Evolutionary conservation across 2,797 vertebrate genomes (phyloP).

Genomic region (Sylvia borin): DNA sequence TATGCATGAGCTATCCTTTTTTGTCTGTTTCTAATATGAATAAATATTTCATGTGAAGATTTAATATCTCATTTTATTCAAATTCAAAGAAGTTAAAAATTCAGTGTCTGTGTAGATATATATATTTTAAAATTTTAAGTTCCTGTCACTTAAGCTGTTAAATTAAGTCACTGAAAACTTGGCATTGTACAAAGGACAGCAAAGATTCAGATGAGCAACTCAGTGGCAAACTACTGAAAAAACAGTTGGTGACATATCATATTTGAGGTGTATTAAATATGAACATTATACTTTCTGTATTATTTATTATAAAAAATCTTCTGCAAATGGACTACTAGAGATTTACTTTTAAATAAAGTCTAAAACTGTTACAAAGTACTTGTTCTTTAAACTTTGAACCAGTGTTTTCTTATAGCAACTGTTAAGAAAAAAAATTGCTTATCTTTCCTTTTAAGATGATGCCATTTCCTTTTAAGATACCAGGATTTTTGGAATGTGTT

Average conservation of each 20-base stretch:
- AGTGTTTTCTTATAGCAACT: background rate
- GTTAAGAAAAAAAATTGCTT: background rate
- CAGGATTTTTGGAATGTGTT: background rate
- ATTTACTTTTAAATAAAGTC: background rate
- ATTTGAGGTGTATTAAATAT: background rate
- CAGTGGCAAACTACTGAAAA: background rate
- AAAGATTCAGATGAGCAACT: background rate
- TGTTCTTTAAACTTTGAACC: background rate
- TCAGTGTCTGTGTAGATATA: background rate
- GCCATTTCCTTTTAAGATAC: background rate
- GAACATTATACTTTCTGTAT: background rate
- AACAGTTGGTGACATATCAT: background rate
- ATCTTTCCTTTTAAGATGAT: background rate
- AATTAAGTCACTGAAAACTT: slow-evolving; percentile 2
- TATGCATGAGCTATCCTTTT: slow-evolving; percentile 19
- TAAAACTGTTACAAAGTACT: background rate
- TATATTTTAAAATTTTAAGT: background rate
- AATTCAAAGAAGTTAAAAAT: slow-evolving; percentile 36
- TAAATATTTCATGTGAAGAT: slow-evolving; percentile 35
- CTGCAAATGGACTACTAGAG: background rate
- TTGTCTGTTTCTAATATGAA: slow-evolving; percentile 8
- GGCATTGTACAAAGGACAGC: background rate
- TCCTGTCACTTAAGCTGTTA: slow-evolving; percentile 10
- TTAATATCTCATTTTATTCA: slow-evolving; percentile 34
- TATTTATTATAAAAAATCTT: background rate